phyloP scores from a whole-genome alignment of 2,888 invertebrate species.

The Parnassius mnemosyne region DNA sequence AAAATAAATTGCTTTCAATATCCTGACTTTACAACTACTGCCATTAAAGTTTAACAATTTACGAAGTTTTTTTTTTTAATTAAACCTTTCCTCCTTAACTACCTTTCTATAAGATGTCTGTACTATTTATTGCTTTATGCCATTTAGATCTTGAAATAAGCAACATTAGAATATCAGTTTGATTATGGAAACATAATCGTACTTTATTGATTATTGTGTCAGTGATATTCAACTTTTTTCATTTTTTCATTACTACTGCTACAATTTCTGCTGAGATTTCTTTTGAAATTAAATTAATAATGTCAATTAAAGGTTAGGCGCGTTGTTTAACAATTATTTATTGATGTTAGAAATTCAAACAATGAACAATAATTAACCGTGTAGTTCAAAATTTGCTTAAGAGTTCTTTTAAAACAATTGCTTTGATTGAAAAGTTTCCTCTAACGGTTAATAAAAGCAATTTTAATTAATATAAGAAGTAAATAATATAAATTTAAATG shows the following conservation, averaged over 20 bases:
- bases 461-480: conserved; percentile 12
- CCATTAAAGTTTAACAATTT: too few relatives aligned
- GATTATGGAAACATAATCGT: too few relatives aligned
- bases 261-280: neutral
- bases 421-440: conserved; percentile 16
- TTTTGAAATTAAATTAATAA: neutral
- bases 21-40: too few relatives aligned
- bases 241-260: neutral
- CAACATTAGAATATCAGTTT: too few relatives aligned
- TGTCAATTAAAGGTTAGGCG: neutral
- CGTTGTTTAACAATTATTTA: conserved; percentile 17
- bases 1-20: too few relatives aligned
- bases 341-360: conserved; percentile 17
- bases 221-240: too few relatives aligned
- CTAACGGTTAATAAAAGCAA: conserved; percentile 16
- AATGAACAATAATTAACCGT: conserved; percentile 15
- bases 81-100: too few relatives aligned
- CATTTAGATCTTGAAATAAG: too few relatives aligned
- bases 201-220: too few relatives aligned
- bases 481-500: conserved; percentile 23
- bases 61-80: too few relatives aligned
- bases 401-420: conserved; percentile 18
- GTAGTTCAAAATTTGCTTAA: conserved; percentile 15
- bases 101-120: too few relatives aligned
- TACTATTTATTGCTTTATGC: too few relatives aligned